phyloP scores from a whole-genome alignment of 2,113 vertebrate species.

The Phylloscopus whistleri region DNA sequence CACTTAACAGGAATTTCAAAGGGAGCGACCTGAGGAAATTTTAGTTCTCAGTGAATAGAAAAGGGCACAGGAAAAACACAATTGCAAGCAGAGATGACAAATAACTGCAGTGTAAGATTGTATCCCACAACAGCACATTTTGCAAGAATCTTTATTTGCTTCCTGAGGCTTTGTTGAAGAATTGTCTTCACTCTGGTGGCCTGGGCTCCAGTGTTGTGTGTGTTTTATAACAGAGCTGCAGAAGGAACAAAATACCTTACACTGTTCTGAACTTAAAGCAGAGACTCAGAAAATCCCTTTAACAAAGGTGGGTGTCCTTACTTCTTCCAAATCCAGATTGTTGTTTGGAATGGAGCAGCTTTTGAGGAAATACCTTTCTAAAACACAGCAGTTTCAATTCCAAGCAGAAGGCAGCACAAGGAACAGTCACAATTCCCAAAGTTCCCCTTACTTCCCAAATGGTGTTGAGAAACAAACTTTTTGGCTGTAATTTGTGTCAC shows the following conservation, averaged over 20 bases:
- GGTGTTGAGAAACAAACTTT: background rate
- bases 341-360: background rate
- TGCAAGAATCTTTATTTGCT: background rate
- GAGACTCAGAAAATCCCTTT: background rate
- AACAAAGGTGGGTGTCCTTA: background rate
- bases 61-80: background rate
- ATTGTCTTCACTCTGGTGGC: background rate
- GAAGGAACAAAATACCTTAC: background rate
- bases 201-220: background rate
- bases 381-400: background rate
- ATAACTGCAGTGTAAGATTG: background rate
- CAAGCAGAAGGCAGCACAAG: background rate
- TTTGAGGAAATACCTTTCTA: background rate
- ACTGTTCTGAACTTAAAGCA: background rate
- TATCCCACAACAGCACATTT: background rate
- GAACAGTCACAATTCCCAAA: background rate
- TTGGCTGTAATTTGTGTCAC: background rate
- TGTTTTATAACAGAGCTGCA: background rate
- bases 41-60: background rate
- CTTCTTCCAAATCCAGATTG: background rate
- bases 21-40: background rate
- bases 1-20: background rate
- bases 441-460: background rate
- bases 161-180: background rate
- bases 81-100: background rate